phyloP scores from a whole-genome alignment of 2,888 invertebrate species.

The Unio pictorum region DNA sequence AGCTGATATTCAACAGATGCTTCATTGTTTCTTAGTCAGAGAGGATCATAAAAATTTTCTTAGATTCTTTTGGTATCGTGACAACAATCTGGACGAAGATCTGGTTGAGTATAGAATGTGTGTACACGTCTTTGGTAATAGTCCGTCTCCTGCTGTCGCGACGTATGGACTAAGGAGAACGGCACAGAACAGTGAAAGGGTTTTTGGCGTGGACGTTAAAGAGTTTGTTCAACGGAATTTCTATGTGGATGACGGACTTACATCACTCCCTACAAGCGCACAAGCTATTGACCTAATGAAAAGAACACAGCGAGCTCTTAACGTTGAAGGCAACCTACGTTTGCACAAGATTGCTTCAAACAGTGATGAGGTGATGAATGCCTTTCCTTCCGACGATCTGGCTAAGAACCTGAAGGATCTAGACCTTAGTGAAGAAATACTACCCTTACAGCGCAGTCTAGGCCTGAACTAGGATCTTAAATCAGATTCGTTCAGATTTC shows the following conservation, averaged over 20 bases:
- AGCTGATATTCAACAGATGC: too few relatives aligned
- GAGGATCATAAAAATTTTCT: too few relatives aligned
- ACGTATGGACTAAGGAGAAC: not conserved
- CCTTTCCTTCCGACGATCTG: not conserved
- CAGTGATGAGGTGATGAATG: not conserved
- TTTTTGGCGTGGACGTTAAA: conserved; percentile 16
- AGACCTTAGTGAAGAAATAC: not conserved
- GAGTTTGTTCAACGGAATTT: conserved; percentile 27
- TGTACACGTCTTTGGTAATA: too few relatives aligned
- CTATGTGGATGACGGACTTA: conserved; percentile 40
- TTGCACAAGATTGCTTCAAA: conserved; percentile 39
- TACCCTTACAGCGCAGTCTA: conserved; percentile 2
- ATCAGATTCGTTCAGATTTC: conserved; percentile 24
- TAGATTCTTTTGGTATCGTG: too few relatives aligned
- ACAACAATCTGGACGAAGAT: too few relatives aligned
- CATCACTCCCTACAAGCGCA: conserved; percentile 13
- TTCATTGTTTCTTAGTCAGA: too few relatives aligned
- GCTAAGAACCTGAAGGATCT: not conserved
- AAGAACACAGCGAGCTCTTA: conserved; percentile 22
- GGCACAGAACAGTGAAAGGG: conserved; percentile 3
- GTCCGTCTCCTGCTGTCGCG: too few relatives aligned
- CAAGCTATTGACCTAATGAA: conserved; percentile 25
- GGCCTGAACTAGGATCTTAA: conserved; percentile 22
- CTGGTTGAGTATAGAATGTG: too few relatives aligned
- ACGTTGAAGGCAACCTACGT: conserved; percentile 14